Base-by-base conservation (phyloP, 2,113 vertebrate genomes). In the Atractosteus spatula region DNA sequence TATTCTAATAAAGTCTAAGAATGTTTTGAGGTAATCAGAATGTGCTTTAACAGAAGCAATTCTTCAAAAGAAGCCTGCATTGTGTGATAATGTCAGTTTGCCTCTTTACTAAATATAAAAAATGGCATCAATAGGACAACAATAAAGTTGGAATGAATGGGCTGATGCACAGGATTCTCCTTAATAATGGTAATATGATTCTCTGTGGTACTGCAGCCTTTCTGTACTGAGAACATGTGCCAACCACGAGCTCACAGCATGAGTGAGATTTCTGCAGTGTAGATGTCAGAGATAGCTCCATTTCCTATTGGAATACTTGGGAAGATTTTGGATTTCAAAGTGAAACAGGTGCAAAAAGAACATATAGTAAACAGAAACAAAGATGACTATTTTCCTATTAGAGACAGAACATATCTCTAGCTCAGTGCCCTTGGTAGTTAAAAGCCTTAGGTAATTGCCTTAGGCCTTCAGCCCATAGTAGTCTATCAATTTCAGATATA, bases 1-100 rank as follows among this genome's bases (percentile, higher is more conserved):
- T 29, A 29, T 29, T 29, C 29, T 29, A 29, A 29, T 29, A 29
- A 29, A 2, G 29, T 29, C 29, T 1, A 29, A 29, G 29, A 29
- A 29, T 1, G 29, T 29, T 29, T 29, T 29, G 29, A 29, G 29
- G 29, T 29, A 29, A 29, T 29, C 29, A 29, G 29, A 29, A 29
- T 29, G 29, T 29, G 29, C 29, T 29, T 29, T 29, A 29, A 90
- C 87, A 87, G 85, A 86, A 83, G 84, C 89, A 89, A 89, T 90
- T 90, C 89, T 90, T 88, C 85, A 85, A 84, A 90, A 90, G 87
- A 85, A 81, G 87, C 86, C 89, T 90, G 89, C 88, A 85, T 86
- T 79, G 77, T 84, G 82, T 82, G 89, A 90, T 89, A 90, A 89
- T 90, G 89, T 90, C 89, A 89, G 81, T 57, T 76, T 42, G 77